These are phyloP conservation scores for Vombatus ursinus DNA, from an alignment of 2,113 vertebrate species.

Conservation along the genomic window DNA sequence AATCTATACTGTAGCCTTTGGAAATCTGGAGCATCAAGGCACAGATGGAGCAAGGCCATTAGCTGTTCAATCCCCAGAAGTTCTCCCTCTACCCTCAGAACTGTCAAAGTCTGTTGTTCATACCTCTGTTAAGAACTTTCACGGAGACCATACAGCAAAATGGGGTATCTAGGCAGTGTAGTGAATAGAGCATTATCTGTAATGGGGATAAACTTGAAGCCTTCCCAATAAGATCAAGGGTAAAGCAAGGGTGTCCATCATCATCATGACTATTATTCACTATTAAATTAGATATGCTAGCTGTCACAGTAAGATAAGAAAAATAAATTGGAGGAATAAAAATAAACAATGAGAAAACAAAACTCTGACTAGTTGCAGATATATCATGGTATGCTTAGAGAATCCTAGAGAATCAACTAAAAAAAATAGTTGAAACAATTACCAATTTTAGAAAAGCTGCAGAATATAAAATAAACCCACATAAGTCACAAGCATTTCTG, in stretches of 20 bases:
- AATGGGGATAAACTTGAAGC: background rate
- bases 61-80: background rate
- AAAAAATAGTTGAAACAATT: background rate
- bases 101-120: background rate
- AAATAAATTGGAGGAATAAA: background rate
- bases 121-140: background rate
- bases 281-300: background rate
- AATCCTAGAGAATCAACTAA: background rate
- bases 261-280: background rate
- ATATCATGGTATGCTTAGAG: background rate
- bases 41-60: background rate
- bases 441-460: background rate
- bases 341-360: background rate
- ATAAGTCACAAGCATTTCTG: background rate
- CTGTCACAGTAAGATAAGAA: background rate
- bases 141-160: background rate
- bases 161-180: background rate
- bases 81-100: background rate
- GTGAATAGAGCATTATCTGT: background rate
- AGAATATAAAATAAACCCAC: background rate
- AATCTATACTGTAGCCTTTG: background rate
- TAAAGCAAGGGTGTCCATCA: background rate
- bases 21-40: background rate
- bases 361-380: background rate
- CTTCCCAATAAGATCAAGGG: background rate